These are phyloP conservation scores for Thamnophis sirtalis DNA, from an alignment of 2,113 vertebrate species.

Conservation along the genomic window DNA sequence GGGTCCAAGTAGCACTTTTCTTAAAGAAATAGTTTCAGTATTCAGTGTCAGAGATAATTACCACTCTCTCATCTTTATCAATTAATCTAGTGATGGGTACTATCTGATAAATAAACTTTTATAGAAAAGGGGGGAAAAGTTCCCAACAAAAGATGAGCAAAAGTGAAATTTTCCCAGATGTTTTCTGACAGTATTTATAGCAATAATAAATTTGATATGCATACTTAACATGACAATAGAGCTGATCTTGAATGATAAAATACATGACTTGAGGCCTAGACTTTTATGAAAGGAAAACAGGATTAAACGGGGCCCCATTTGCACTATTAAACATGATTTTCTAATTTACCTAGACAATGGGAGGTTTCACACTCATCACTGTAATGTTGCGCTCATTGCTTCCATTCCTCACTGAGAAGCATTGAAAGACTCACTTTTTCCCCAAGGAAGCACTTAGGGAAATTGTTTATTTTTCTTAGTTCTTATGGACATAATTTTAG, in stretches of 20 bases:
- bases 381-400: neutral
- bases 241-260: neutral
- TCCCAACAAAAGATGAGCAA: neutral
- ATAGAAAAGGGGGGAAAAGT: neutral
- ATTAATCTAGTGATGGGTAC: neutral
- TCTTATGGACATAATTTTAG: neutral
- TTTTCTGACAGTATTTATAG: neutral
- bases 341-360: conserved; percentile 4
- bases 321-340: neutral
- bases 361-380: neutral
- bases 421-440: neutral
- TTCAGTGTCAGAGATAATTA: neutral
- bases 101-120: neutral
- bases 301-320: neutral
- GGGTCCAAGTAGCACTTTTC: no score
- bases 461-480: neutral
- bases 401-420: neutral
- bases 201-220: neutral
- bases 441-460: neutral
- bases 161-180: neutral
- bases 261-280: neutral
- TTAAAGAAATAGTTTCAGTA: neutral
- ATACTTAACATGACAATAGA: neutral
- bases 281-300: neutral
- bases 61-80: neutral